Evolutionary conservation across 92 coral and sea anemone species (phyloP), one percentile per base, ranked within the genome.

Genomic region (Phymanthus crucifer): DNA sequence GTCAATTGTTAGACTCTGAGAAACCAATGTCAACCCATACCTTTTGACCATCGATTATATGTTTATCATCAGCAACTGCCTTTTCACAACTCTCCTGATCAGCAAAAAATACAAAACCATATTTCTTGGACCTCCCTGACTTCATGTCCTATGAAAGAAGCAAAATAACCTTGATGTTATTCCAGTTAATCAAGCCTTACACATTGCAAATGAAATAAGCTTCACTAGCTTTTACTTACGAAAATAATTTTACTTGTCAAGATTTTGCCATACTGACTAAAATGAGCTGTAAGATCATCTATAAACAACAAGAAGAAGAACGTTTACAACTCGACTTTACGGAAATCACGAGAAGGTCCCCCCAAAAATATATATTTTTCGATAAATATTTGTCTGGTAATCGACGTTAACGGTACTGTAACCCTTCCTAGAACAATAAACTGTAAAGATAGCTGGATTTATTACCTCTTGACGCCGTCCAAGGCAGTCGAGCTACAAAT

Each of bases 401-500:
- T 61, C 34, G 17, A 8, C 34, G 7, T 61, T 7, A 27, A 26
- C 34, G 2, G 68, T 29, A 24, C 68, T 61, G 11, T 16, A 61
- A 61, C 35, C 17, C 3, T 23, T 61, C 3, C 34, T 61, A 61
- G 34, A 3, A 61, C 68, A 27, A 2, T 27, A 27, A 61, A 18
- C 35, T 61, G 14, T 23, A 12, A 61, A 61, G 34, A 61, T 23
- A 61, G 18, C 47, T 75, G 13, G 29, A 9, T 66, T 37, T 48
- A 47, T 74, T 81, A 94, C 98, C 91, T 75, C 91, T 76, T 50
- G 97, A 87, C 24, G 89, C 94, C 47, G 97, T 94, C 97, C 97
- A 94, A 17, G 98, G 98, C 48, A 94, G 89, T 74, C 85, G 87
- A 52, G 97, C 97, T 0, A 94, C 94, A 85, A 94, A 94, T 47